phyloP scores from a whole-genome alignment of 2,888 invertebrate genomes.

The Cryptus armator region DNA sequence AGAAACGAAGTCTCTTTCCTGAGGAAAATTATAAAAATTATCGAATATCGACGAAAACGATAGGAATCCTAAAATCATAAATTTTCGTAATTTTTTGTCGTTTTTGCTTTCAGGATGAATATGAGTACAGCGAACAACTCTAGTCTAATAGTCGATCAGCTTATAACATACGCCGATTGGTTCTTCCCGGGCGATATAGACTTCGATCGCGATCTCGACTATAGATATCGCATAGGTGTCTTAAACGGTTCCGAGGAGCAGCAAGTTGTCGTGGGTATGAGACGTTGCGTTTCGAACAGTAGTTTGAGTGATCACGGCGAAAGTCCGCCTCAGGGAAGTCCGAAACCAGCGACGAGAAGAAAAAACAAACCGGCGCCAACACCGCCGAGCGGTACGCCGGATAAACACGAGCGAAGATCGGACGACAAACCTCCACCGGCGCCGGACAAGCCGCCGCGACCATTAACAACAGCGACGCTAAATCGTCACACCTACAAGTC shows the following conservation, averaged over 20 bases:
- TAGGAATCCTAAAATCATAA: not conserved
- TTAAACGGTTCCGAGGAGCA: slow-evolving; percentile 79
- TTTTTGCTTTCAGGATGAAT: slow-evolving; percentile 86
- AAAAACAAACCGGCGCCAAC: slow-evolving; percentile 93
- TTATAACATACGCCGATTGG: slow-evolving; percentile 93
- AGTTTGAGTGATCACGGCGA: slow-evolving; percentile 90
- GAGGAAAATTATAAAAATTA: not conserved
- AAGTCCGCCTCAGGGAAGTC: slow-evolving; percentile 90
- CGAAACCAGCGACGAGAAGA: slow-evolving; percentile 90
- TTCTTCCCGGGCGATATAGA: slow-evolving; percentile 93
- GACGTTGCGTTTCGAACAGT: slow-evolving; percentile 89
- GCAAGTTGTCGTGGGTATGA: slow-evolving; percentile 77
- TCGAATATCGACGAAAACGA: not conserved
- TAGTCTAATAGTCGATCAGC: slow-evolving; percentile 93
- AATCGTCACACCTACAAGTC: slow-evolving; percentile 87
- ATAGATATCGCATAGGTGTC: slow-evolving; percentile 74
- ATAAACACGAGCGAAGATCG: slow-evolving; percentile 80
- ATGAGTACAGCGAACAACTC: slow-evolving; percentile 94
- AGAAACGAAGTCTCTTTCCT: not conserved
- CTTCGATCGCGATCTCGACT: slow-evolving; percentile 87
- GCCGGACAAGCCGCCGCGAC: slow-evolving; percentile 89
- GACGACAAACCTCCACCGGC: slow-evolving; percentile 83
- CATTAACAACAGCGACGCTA: slow-evolving; percentile 87
- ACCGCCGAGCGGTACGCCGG: slow-evolving; percentile 86
- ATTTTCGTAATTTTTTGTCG: not conserved